Evolutionary conservation across 1,140 invertebrate species (phyloP), one percentile per base, ranked within the genome.

Genomic region (Anastrepha obliqua): DNA sequence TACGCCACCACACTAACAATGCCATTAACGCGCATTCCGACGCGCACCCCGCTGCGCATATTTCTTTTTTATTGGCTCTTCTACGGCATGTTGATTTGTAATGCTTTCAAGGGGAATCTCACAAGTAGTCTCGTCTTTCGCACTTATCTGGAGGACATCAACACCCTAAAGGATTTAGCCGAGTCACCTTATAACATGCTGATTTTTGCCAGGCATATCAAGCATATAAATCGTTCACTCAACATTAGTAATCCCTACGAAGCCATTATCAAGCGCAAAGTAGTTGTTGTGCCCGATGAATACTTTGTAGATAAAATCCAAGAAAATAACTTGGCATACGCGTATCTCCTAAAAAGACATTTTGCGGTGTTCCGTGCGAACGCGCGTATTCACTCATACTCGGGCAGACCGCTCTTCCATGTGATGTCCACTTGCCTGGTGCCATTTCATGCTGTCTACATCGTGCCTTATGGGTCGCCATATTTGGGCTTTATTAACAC

Each of bases 391-490:
- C 91, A 92, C 42, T 89, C 89, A 85, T 51, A 51, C 7, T 64
- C 87, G 42, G 92, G 92, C 0, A 89, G 90, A 0, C 92, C 91
- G 0, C 39, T 90, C 3, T 93, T 89, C 29, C 91, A 93, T 86
- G 88, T 91, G n/a, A 93, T 93, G 92, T 85, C 88, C 7, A 90
- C 88, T 88, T 93, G 92, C 74, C 89, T 93, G 87, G 91, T 93
- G 13, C 92, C 92, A 0, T 93, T 91, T 70, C 90, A 92, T 58
- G 91, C 90, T 0, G 92, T 92, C 3, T 93, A 93, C 55, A 93
- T 90, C 1, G 90, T 92, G 17, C 91, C 91, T 8, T 92, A 91
- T 60, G 92, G 92, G 0, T 93, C 92, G 2, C 92, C 92, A 29
- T 93, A 93, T 81, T 85, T 93, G 85, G 91, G 92, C 4, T 91